Conservation (phyloP, 35 echinoderm and acorn worm species). For the Heliocidaris tuberculata region DNA sequence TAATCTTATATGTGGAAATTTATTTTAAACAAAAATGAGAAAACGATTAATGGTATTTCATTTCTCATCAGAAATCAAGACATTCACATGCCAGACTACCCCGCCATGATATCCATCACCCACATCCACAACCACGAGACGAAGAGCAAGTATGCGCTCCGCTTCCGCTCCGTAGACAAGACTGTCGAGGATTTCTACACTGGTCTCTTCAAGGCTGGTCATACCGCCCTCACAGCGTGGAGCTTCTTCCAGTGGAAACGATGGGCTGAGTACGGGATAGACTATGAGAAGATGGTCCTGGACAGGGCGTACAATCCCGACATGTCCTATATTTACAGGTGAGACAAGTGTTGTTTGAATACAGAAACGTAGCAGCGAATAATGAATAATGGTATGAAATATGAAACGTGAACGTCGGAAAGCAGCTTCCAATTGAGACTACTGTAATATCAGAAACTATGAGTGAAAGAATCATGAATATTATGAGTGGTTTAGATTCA, state of each 20-base stretch:
- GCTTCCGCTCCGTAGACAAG: constrained; percentile 32
- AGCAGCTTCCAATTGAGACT: no score
- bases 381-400: no score
- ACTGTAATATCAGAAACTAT: no score
- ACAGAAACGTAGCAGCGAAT: no score
- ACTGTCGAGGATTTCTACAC: constrained; percentile 23
- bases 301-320: constrained; percentile 31
- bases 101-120: constrained; percentile 21
- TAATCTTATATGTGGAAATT: no score
- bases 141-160: constrained; percentile 2
- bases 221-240: not conserved
- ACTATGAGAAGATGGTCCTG: constrained; percentile 1
- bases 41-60: no score
- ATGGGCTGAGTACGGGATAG: constrained; percentile 21
- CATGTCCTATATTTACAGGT: constrained; percentile 14
- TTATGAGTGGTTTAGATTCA: no score
- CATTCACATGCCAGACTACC: constrained; percentile 24
- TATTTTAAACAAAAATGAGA: no score
- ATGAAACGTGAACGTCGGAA: no score
- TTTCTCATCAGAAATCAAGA: not conserved
- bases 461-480: no score
- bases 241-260: constrained; percentile 27
- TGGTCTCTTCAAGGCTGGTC: constrained; percentile 30
- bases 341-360: no score
- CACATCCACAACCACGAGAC: constrained; percentile 38